These are phyloP conservation scores for Anticlea derivata DNA, from an alignment of 2,888 invertebrate species.

Conservation along the genomic window DNA sequence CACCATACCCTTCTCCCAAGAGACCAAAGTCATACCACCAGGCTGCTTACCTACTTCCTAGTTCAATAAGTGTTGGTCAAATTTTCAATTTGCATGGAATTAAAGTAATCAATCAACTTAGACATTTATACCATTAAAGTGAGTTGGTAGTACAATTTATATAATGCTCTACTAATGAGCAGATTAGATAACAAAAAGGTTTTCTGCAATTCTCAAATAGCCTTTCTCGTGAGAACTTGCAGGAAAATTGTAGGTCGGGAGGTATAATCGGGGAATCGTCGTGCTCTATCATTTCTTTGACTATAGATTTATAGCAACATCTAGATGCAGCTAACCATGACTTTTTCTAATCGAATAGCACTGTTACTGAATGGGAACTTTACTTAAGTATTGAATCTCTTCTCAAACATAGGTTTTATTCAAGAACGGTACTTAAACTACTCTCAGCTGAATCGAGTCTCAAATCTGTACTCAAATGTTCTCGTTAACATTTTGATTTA, in stretches of 20 bases:
- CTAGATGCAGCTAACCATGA: too few relatives aligned
- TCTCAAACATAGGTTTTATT: too few relatives aligned
- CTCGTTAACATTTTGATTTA: too few relatives aligned
- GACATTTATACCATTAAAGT: constrained; percentile 30
- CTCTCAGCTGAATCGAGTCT: too few relatives aligned
- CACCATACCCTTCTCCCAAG: too few relatives aligned
- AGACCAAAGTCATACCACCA: too few relatives aligned
- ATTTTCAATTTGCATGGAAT: constrained; percentile 31
- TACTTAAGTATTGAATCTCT: too few relatives aligned
- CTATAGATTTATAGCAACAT: not conserved
- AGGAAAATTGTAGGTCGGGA: constrained; percentile 15
- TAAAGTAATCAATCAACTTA: constrained; percentile 42
- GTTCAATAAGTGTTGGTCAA: constrained; percentile 29
- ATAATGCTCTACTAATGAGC: constrained; percentile 3
- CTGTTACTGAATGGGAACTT: too few relatives aligned
- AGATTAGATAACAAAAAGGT: constrained; percentile 32
- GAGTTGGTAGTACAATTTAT: constrained; percentile 8
- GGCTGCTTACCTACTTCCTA: too few relatives aligned
- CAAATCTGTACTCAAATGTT: too few relatives aligned
- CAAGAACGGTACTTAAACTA: too few relatives aligned
- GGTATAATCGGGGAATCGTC: constrained; percentile 15
- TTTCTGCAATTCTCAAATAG: constrained; percentile 7
- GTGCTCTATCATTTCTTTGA: constrained; percentile 16
- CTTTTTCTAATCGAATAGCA: too few relatives aligned
- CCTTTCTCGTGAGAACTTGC: constrained; percentile 15